Evolutionary conservation across 2,113 vertebrate species (phyloP), one percentile per base, ranked within the genome.

Genomic region (Synodontis membranacea): DNA sequence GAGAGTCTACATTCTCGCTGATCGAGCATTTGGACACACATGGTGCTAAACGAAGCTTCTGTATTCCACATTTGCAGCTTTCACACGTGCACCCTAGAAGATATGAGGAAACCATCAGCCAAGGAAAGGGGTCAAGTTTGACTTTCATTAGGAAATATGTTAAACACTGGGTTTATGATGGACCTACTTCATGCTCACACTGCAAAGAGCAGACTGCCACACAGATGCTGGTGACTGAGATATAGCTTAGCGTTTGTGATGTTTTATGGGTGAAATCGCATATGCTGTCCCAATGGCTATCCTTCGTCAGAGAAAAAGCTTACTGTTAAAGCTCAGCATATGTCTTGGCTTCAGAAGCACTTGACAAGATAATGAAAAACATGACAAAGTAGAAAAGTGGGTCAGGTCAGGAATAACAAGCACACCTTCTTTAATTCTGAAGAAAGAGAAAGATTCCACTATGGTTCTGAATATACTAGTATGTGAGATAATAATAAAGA

Each of bases 131-230:
- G n/a, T 83, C 19, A 79, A 70, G 83, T 88, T 88, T 92, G 92
- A 81, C 90, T 94, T 89, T 94, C 86, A 93, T 93, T 92, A 93
- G 88, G 88, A 88, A 84, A 82, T 82, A 17, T 88, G 86, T 89
- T 88, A 85, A 92, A 76, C 2, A 14, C 14, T 86, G 39, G 62
- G 86, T 93, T 92, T 93, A 92, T 88, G 88, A 91, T 82, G 28
- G 31, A 76, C 81, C 56, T 23, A 56, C 60, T 56, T 80, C 72
- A 44, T 9, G 50, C 80, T 88, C 39, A 9, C 39, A 54, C 84
- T 52, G 58, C n/a, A 25, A 54, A 80, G 74, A 86, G 80, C 60
- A 75, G 88, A 70, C 89, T 89, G 89, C 68, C 56, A 39, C 78
- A 86, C 93, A 93, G 90, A 94, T 93, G 93, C 90, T 88, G 80